Conservation (phyloP, 2,888 invertebrate species). For the Perithous albicinctus region DNA sequence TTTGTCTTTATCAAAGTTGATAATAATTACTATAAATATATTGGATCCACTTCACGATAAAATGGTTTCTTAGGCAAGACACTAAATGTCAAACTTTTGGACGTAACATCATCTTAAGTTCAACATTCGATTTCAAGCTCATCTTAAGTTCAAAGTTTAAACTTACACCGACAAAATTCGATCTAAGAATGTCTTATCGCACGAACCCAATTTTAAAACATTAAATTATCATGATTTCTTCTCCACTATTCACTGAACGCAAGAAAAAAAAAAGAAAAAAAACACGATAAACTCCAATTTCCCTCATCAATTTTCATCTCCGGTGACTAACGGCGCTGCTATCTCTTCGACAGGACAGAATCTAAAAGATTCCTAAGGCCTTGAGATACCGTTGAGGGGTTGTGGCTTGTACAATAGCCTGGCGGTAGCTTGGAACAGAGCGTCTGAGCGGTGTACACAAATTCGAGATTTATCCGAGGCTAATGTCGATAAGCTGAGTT, state of each 20-base stretch:
- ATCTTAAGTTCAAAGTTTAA: too few species aligned
- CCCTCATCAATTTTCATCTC: neutral
- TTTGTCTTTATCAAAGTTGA: too few species aligned
- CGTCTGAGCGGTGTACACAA: constrained; percentile 47
- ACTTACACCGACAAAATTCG: too few species aligned
- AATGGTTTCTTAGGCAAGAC: neutral
- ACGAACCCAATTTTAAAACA: too few species aligned
- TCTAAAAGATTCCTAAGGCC: neutral
- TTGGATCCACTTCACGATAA: neutral
- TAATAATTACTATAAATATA: neutral
- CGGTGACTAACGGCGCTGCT: neutral
- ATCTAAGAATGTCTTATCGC: too few species aligned
- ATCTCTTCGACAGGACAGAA: neutral
- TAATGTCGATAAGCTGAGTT: constrained; percentile 61
- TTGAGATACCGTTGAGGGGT: neutral
- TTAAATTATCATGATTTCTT: too few species aligned
- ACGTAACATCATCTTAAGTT: too few species aligned
- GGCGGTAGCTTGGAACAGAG: constrained; percentile 5
- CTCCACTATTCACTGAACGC: too few species aligned
- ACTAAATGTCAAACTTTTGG: too few species aligned
- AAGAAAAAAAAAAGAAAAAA: too few species aligned
- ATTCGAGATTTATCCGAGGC: constrained; percentile 62
- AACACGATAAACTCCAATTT: neutral
- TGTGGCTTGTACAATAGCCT: neutral
- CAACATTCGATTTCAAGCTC: too few species aligned